Evolutionary conservation across 2,797 vertebrate species (phyloP), one percentile per base, ranked within the genome.

Genomic region (Gadopsis bispinosus): DNA sequence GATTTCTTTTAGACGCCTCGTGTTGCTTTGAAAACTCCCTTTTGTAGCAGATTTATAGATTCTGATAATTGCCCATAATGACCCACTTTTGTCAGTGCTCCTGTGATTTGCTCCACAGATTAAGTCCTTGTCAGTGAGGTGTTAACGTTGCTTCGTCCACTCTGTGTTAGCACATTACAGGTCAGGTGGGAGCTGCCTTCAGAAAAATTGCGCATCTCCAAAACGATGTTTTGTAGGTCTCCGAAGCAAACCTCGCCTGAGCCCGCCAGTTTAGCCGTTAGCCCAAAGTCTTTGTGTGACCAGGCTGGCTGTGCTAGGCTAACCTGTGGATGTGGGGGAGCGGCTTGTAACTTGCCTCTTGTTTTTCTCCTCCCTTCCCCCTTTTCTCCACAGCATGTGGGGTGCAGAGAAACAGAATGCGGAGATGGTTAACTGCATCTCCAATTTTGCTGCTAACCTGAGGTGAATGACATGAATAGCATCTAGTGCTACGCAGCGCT

Each of bases 391-490:
- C 95, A 95, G 94, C 92, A 95, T 95, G 94, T 95, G 95, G 94
- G 93, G 94, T 87, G 92, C 94, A 92, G 94, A 95, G 81, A 95
- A 95, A 91, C 94, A 95, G 90, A 94, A 89, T 86, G 93, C 90
- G 60, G 94, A 95, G 90, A 94, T 95, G 94, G 89, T 92, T 93
- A 94, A 94, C 94, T 95, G 94, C 94, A 94, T 95, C 92, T 96
- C 95, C 92, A 92, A 85, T 93, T 94, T 95, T 83, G 93, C 94
- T 64, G 91, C 95, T 93, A 95, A 95, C 93, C 89, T 95, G 90
- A 95, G 94, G 95, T 95, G 94, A 95, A 93, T 93, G 88, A 92
- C 91, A 88, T 67, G 88, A 88, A 88, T 76, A 83, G 89, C 84
- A 68, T 81, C 67, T 68, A 61, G 65, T 58, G 73, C 87, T 60